A percentile compares a stretch with the other conserved stretches of the same genome.
Evolutionary conservation across 1,140 invertebrate species (phyloP).

Genomic region (Ylistrum balloti): DNA sequence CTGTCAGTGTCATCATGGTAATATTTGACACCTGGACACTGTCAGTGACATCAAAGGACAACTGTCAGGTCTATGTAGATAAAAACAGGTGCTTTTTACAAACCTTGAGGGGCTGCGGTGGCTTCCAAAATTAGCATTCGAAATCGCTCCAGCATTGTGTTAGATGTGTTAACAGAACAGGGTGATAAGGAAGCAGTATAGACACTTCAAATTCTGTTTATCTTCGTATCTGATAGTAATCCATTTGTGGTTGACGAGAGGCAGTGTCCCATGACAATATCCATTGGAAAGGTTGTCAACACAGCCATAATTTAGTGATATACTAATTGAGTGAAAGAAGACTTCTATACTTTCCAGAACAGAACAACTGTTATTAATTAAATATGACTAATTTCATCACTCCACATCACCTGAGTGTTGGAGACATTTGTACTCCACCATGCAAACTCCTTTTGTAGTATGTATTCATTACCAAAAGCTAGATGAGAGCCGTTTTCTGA

Average conservation of each 20-base stretch:
- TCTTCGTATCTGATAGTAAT: neutral
- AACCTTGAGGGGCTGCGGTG: slow-evolving; percentile 45
- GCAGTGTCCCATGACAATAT: neutral
- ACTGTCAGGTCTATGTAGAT: neutral
- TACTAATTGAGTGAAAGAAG: slow-evolving; percentile 1
- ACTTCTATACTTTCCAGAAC: neutral
- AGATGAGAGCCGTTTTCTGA: neutral
- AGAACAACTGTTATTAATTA: slow-evolving; percentile 27
- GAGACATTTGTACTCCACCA: slow-evolving; percentile 3
- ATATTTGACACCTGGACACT: too few relatives aligned
- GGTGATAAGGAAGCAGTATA: neutral
- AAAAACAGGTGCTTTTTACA: neutral
- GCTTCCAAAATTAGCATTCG: slow-evolving; percentile 66
- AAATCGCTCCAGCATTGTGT: slow-evolving; percentile 65
- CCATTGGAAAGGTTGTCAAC: neutral
- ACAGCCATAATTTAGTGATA: neutral
- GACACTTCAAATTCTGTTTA: slow-evolving; percentile 39
- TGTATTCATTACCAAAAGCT: neutral
- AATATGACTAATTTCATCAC: slow-evolving; percentile 17
- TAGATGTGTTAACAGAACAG: neutral
- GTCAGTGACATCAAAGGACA: too few relatives aligned
- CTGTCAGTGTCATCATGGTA: too few relatives aligned
- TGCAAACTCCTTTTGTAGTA: slow-evolving; percentile 25
- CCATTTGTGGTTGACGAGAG: neutral
- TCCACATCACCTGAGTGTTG: slow-evolving; percentile 13